Base-by-base conservation (phyloP, 2,888 invertebrate species). In the Oscheius sp. region DNA sequence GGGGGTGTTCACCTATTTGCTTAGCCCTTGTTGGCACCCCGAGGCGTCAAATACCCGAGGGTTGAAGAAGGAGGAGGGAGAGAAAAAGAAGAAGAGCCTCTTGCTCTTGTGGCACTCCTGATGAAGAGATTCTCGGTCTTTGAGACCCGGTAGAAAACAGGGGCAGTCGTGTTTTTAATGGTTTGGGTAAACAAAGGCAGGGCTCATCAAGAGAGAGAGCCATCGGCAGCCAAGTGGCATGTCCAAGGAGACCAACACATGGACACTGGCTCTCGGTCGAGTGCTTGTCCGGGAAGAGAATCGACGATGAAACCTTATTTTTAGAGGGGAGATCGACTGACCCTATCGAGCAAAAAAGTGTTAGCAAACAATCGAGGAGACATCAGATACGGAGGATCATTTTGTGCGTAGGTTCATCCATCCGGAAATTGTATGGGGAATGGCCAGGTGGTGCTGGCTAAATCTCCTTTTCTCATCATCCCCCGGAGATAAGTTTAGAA, bases 11-110 rank as follows among this genome's bases (percentile, higher is more conserved):
- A 12, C 52, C 35, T 66, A 5, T 66, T 66, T 66, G 66, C 52
- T 66, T 49, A 66, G 66, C 49, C 66, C 66, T 66, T 66, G 66
- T 66, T 66, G 66, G 66, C 66, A 66, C 61, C 61, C n/a, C 35
- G 61, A 45, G 61, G 61, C 43, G 61, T 61, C 61, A 61, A 25
- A 21, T 61, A 25, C 49, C 49, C 35, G 18, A 49, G 49, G 18
- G 49, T n/a, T 9, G 21, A 25, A 55, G 55, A 55, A 55, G 55
- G 55, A 13, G 55, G 25, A 16, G 21, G 23, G 55, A 21, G 23
- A 25, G 55, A 63, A 7, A 9, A 46, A n/a, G 18, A 12, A 35
- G 25, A 9, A 13, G 49, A 27, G 25, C 16, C 18, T 25, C 18
- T 9, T 27, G 66, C 16, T 29, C 23, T 9, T n/a, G 64, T 18